These are phyloP conservation scores for Lepisosteus oculatus DNA, from an alignment of 2,113 vertebrate species.

Conservation along the genomic window DNA sequence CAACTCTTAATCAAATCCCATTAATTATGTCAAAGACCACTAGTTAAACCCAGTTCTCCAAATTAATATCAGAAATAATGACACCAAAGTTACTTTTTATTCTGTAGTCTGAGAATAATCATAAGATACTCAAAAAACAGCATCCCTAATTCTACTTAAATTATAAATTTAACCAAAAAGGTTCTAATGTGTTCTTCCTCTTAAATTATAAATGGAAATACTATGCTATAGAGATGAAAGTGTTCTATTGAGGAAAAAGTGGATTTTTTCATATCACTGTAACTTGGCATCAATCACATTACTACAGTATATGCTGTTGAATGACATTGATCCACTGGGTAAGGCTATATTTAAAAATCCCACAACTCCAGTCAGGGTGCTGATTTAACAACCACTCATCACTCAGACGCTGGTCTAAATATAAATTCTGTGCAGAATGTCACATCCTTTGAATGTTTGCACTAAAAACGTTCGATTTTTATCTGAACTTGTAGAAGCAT, in stretches of 20 bases:
- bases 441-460: neutral
- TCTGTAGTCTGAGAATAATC: too few relatives aligned
- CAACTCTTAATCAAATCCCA: too few relatives aligned
- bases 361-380: neutral
- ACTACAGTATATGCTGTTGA: neutral
- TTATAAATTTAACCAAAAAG: too few relatives aligned
- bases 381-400: neutral
- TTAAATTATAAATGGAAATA: too few relatives aligned
- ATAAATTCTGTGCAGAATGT: neutral
- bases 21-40: too few relatives aligned
- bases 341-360: neutral
- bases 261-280: neutral
- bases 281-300: neutral
- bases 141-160: too few relatives aligned
- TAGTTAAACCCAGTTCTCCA: too few relatives aligned
- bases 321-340: neutral
- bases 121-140: too few relatives aligned
- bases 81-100: too few relatives aligned
- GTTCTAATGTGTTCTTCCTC: too few relatives aligned
- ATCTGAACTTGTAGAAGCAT: neutral
- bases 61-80: too few relatives aligned
- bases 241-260: neutral
- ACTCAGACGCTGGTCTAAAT: neutral
- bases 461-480: neutral
- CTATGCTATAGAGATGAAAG: too few relatives aligned